These are phyloP conservation scores for Dendrophyllia cribrosa DNA, from an alignment of 64 coral and sea anemone genomes.

Conservation along the genomic window DNA sequence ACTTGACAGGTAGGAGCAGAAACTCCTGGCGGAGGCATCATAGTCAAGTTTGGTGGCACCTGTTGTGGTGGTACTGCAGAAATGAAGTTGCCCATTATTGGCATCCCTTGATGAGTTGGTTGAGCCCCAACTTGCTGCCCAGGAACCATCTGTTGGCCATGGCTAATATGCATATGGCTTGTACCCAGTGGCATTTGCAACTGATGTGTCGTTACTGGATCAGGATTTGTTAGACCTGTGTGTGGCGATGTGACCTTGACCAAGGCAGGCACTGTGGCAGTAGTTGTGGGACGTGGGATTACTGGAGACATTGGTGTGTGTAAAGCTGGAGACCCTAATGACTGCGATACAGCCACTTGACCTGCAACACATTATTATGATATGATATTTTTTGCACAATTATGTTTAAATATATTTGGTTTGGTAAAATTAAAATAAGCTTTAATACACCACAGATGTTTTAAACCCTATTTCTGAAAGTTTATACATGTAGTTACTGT, in stretches of 20 bases:
- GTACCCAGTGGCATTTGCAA: not conserved
- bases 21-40: slow-evolving; percentile 12
- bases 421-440: too few relatives aligned
- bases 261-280: not conserved
- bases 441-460: too few relatives aligned
- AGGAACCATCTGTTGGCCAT: not conserved
- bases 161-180: slow-evolving; percentile 20
- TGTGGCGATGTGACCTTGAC: not conserved
- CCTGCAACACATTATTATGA: slow-evolving; percentile 1
- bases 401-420: too few relatives aligned
- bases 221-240: not conserved
- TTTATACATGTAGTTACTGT: too few relatives aligned
- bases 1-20: slow-evolving; percentile 25
- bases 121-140: not conserved
- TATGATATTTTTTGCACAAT: too few relatives aligned
- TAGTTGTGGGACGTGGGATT: not conserved
- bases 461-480: too few relatives aligned
- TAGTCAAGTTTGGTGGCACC: slow-evolving; percentile 4
- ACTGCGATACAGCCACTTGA: not conserved
- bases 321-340: not conserved
- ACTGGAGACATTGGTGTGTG: not conserved
- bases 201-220: slow-evolving; percentile 15
- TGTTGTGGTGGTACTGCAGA: not conserved
- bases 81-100: slow-evolving; percentile 23
- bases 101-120: not conserved